Conservation (phyloP, 64 coral and sea anemone genomes). For the Pocillopora verrucosa region DNA sequence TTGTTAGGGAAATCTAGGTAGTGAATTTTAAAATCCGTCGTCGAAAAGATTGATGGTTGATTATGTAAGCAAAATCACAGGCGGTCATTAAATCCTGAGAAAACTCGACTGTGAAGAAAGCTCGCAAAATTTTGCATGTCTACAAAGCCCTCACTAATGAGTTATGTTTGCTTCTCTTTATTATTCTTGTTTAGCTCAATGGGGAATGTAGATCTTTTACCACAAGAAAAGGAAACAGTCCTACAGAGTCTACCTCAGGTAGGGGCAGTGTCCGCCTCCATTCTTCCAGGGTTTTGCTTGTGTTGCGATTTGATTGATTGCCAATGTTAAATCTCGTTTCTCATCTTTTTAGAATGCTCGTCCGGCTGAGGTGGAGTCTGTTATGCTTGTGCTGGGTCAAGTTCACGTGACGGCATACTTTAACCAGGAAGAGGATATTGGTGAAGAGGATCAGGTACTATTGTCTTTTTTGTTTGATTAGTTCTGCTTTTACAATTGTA, state of each 20-base stretch:
- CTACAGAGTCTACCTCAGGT: slow-evolving; percentile 66
- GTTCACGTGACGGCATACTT: slow-evolving; percentile 78
- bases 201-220: slow-evolving; percentile 72
- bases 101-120: too few relatives aligned
- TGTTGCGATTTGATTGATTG: too few relatives aligned
- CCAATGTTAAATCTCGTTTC: neutral
- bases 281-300: neutral
- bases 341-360: slow-evolving; percentile 28
- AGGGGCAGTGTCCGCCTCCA: neutral
- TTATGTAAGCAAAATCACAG: too few relatives aligned
- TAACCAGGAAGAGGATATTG: slow-evolving; percentile 86
- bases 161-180: neutral
- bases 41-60: too few relatives aligned
- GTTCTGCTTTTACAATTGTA: too few relatives aligned
- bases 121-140: neutral
- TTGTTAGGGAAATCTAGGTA: too few relatives aligned
- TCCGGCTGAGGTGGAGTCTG: slow-evolving; percentile 78
- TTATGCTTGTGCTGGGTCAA: slow-evolving; percentile 74
- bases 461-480: neutral
- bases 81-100: too few relatives aligned
- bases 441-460: slow-evolving; percentile 87
- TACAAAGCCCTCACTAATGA: neutral
- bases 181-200: slow-evolving; percentile 68
- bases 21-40: too few relatives aligned
- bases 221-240: slow-evolving; percentile 37